Base-by-base conservation (phyloP, 2,888 invertebrate species). In the Erebia palarica region DNA sequence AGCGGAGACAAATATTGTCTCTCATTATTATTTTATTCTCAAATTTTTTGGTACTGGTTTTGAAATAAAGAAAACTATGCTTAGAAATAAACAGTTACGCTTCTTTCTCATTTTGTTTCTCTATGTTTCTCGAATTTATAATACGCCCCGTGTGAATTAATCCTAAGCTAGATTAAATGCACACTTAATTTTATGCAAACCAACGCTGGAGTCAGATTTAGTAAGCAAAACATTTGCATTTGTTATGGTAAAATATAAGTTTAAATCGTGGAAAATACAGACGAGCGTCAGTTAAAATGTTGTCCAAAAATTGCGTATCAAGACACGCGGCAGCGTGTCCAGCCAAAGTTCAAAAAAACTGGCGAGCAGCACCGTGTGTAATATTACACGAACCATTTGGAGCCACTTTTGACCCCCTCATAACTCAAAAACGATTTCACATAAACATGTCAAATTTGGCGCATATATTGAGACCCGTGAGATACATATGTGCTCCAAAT, bases 171-270 rank as follows among this genome's bases (percentile, higher is more conserved):
- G 59, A 60, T 65, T 55, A 60, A 72, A 68, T 65, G 65, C 60
- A 68, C 64, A 65, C 55, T 72, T 68, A 65, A 72, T 65, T 68
- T 63, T 68, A 65, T 68, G 68, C 68, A 72, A 59, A 68, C 58
- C 59, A 16, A 53, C 59, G 13, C 47, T 18, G 42, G 59, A 18
- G 55, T 57, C 42, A 14, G 60, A 59, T 65, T 68, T 68, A 61
- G 65, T 65, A 59, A 65, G 65, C 68, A 59, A 60, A 65, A 72
- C 68, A 68, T 53, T 65, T 72, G 68, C 71, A 72, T 61, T 68
- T 68, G 57, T 68, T 68, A 68, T 65, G 65, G 65, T 68, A 64
- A 68, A 68, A 68, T 65, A 36, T 60, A 42, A 70, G 65, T 65
- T 60, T 70, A 65, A 60, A 70, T 14, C 60, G 51, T 18, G 44